Evolutionary conservation across 2,888 invertebrate genomes (phyloP), one percentile per base, ranked within the genome.

Genomic region (Panopea generosa): DNA sequence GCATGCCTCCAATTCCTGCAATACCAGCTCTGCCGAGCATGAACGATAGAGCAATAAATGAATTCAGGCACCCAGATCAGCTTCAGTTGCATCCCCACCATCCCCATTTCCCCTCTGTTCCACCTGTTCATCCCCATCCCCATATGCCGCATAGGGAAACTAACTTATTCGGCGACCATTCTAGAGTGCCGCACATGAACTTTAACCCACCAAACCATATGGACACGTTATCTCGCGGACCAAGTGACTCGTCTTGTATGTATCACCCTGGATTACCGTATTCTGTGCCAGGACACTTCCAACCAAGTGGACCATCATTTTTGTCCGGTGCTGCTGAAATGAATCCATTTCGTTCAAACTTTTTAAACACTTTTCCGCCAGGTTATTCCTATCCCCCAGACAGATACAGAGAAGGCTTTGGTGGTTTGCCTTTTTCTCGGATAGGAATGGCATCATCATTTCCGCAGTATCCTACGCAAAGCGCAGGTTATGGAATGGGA

Each of bases 111-210:
- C 75, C 82, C 45, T 52, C 83, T 52, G 73, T 81, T 61, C 77
- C 83, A 43, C 56, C 81, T 53, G 76, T 82, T 57, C 82, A 84
- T 75, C 83, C 82, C 7, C 77, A 78, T 45, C 55, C 71, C 66
- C 70, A 81, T 52, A 77, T 78, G 62, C 43, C 76, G 53, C 82
- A 71, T 52, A 81, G 78, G 22, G 86, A 86, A 27, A 68, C 85
- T 16, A 79, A 82, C 43, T 78, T 87, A 47, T 83, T 85, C 69
- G 82, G 83, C 33, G 83, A 83, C 26, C 84, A 78, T 22, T 55
- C 83, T 29, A 75, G 80, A 43, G 67, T 82, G 50, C 75, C 77
- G 20, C 74, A 71, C 22, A 83, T 85, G 62, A 83, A 84, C 40
- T 82, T 81, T 20, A 83, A 83, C 56, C 62, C 82, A 9, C 60